Base-by-base conservation (phyloP, 1,140 invertebrate species). In the Olivierus martensii region DNA sequence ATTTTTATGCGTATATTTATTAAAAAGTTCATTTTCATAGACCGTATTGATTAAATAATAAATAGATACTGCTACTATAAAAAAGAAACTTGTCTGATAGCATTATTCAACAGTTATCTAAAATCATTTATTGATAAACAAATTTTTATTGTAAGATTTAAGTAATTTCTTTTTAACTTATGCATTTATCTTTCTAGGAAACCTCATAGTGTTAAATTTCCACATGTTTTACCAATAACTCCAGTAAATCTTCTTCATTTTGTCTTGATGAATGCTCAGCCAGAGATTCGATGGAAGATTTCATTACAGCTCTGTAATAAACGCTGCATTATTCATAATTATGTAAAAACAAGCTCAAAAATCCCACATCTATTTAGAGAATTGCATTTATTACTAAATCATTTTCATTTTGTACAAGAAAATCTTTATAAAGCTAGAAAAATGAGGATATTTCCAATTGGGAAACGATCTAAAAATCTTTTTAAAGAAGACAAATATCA, bases 191-290 rank as follows among this genome's bases (percentile, higher is more conserved):
- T n/a, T n/a, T n/a, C n/a, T 59, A 83, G 81, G 57, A 84, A 84
- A 73, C 73, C 76, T 38, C 82, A 87, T 56, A 86, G 80, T 64
- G 74, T 79, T 44, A 69, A 78, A 19, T 87, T 79, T 67, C 81
- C 84, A 14, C 68, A 69, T 51, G 65, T 69, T 42, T 61, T 76
- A 36, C 75, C 78, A 39, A 71, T 84, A 17, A 80, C 79, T 14
- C 69, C 79, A 34, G 67, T 77, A 55, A 84, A 83, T 64, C 66
- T 87, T 36, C 64, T 83, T 22, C 78, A 77, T 49, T 85, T 88
- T 63, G 75, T 87, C 5, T 65, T 87, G 42, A 73, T 79, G 1
- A 78, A 83, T 65, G 66, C 53, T 3, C 56, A 55, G 19, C 42
- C 38, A n/a, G 48, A 28, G 15, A 49, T 58, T 15, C 52, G 57